Conservation (phyloP, 2,113 vertebrate genomes). For the Eclectus roratus region DNA sequence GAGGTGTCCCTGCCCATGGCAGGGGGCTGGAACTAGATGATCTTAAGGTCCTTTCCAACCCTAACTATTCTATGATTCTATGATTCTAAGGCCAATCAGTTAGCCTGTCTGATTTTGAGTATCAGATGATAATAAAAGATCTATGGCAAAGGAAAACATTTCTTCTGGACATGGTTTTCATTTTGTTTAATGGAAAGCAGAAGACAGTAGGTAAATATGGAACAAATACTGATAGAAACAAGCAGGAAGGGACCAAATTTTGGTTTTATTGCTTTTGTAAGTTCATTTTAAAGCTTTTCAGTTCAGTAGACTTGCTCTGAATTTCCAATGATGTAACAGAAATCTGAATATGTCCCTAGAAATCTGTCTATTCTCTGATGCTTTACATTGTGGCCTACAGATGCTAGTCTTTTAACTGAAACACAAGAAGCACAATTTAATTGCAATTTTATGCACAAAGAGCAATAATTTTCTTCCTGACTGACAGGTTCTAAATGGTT, state of each 20-base stretch:
- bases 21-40: too few species aligned
- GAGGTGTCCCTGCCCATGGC: too few species aligned
- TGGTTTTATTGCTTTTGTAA: not conserved
- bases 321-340: not conserved
- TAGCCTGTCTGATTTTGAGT: not conserved
- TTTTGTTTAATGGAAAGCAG: not conserved
- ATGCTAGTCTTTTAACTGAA: constrained; percentile 41
- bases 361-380: not conserved
- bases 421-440: constrained; percentile 53
- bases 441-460: constrained; percentile 57
- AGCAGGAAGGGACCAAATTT: not conserved
- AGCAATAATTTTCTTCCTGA: constrained; percentile 59
- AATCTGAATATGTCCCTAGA: constrained; percentile 5
- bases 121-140: not conserved
- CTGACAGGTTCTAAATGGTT: constrained; percentile 58
- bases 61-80: too few species aligned
- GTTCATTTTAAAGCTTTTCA: not conserved
- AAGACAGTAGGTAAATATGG: not conserved
- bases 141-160: not conserved
- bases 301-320: not conserved
- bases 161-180: not conserved
- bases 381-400: constrained; percentile 21
- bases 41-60: too few species aligned
- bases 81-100: not conserved
- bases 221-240: not conserved